A percentile compares a stretch with the other conserved stretches of the same genome.
These are phyloP conservation scores for Bombus soroeensis DNA, from an alignment of 1,140 invertebrate species.

Conservation along the genomic window DNA sequence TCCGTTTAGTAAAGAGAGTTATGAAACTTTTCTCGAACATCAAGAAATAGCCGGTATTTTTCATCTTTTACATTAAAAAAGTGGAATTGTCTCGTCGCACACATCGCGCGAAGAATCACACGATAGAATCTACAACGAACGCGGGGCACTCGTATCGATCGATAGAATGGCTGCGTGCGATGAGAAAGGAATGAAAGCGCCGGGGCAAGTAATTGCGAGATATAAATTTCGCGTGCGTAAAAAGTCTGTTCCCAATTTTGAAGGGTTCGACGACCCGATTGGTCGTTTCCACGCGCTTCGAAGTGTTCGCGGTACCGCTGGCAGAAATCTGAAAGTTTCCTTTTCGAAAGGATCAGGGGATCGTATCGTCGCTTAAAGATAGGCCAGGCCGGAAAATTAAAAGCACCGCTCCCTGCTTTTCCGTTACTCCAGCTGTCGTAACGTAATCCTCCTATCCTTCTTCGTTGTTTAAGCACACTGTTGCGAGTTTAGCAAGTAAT, in stretches of 20 bases:
- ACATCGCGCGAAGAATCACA: neutral
- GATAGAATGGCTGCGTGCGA: neutral
- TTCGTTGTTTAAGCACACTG: neutral
- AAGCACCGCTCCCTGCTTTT: constrained; percentile 10
- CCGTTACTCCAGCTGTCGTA: neutral
- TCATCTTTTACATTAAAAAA: too few species aligned
- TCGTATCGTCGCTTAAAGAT: constrained; percentile 31
- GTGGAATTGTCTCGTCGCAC: too few species aligned
- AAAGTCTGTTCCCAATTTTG: constrained; percentile 19
- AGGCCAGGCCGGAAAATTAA: constrained; percentile 33
- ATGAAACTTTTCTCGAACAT: too few species aligned
- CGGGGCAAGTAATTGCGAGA: constrained; percentile 4
- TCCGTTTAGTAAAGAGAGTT: neutral
- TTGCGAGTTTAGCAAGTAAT: neutral
- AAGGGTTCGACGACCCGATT: constrained; percentile 18
- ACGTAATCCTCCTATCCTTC: neutral
- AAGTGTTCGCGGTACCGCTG: neutral
- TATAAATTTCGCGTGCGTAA: constrained; percentile 6
- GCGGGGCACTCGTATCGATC: neutral
- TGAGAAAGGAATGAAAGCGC: neutral
- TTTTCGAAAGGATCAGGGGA: neutral
- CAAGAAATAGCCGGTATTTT: too few species aligned
- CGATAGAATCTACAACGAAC: neutral
- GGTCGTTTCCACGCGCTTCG: constrained; percentile 21
- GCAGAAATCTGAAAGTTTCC: too few species aligned